Evolutionary conservation across 1,140 invertebrate species (phyloP).

Genomic region (Lasioglossum baleicum): DNA sequence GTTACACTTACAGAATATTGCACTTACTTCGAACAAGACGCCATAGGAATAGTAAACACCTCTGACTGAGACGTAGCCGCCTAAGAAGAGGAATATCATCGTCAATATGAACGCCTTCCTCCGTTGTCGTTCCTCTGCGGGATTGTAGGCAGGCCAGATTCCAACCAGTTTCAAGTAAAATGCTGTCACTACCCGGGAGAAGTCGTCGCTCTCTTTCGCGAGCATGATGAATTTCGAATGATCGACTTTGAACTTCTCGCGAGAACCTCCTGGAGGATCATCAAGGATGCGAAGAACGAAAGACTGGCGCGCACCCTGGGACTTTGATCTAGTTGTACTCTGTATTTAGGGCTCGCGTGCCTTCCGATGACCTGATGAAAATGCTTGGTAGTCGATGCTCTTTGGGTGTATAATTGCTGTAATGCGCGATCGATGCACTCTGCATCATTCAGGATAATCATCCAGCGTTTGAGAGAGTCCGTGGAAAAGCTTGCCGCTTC

Average conservation of each 20-base stretch:
- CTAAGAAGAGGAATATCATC: background rate
- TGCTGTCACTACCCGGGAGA: background rate
- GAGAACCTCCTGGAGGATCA: background rate
- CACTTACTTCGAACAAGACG: conserved; percentile 52
- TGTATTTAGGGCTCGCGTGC: background rate
- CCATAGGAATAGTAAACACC: conserved; percentile 39
- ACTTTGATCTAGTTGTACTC: background rate
- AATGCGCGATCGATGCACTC: too few species aligned
- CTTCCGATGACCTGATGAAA: background rate
- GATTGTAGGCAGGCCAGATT: conserved; percentile 36
- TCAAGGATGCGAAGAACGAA: background rate
- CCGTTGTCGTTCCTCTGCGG: background rate
- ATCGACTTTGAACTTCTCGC: background rate
- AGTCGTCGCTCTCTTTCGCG: background rate
- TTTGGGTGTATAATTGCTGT: too few species aligned
- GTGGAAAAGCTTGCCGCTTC: too few species aligned
- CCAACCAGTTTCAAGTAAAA: conserved; percentile 46
- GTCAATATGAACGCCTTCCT: conserved; percentile 27
- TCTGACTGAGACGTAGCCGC: background rate
- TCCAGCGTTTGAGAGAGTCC: too few species aligned
- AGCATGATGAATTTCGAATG: background rate
- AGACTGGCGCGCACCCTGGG: too few species aligned
- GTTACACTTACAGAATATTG: too few species aligned
- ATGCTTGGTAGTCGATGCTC: too few species aligned
- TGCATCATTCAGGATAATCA: too few species aligned